Conservation (phyloP, 2,113 vertebrate genomes). For the Gymnarchus niloticus region DNA sequence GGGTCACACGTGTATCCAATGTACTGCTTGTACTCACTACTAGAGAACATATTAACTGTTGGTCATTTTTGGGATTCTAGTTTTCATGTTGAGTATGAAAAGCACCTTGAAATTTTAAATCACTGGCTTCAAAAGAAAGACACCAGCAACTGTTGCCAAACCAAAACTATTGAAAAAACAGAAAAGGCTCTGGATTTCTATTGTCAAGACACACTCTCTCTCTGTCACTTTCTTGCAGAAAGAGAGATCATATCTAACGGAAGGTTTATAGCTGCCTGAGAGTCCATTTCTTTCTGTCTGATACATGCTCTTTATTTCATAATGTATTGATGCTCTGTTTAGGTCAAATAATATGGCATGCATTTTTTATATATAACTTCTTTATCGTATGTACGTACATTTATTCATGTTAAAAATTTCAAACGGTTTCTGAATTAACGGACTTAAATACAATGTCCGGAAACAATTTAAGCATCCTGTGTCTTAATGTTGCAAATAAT, state of each 20-base stretch:
- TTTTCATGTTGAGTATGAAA: neutral
- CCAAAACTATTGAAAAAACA: neutral
- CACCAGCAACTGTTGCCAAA: neutral
- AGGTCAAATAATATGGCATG: no score
- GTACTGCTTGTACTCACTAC: neutral
- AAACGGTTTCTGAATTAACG: neutral
- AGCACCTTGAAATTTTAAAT: neutral
- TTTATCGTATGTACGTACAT: neutral
- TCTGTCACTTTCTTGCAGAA: neutral
- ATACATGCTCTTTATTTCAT: neutral
- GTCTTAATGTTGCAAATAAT: neutral
- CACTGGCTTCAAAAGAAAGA: neutral
- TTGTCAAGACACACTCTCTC: neutral
- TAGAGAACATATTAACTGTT: neutral
- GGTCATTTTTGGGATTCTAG: neutral
- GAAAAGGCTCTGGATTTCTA: neutral
- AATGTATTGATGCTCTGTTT: neutral
- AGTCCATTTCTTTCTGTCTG: neutral
- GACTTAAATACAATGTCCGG: neutral
- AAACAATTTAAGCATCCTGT: neutral
- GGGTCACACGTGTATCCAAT: neutral
- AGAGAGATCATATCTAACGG: neutral
- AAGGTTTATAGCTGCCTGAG: no score
- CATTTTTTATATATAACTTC: no score
- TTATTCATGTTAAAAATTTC: neutral